These are phyloP conservation scores for Alauda arvensis DNA, from an alignment of 2,797 vertebrate genomes.

Conservation along the genomic window DNA sequence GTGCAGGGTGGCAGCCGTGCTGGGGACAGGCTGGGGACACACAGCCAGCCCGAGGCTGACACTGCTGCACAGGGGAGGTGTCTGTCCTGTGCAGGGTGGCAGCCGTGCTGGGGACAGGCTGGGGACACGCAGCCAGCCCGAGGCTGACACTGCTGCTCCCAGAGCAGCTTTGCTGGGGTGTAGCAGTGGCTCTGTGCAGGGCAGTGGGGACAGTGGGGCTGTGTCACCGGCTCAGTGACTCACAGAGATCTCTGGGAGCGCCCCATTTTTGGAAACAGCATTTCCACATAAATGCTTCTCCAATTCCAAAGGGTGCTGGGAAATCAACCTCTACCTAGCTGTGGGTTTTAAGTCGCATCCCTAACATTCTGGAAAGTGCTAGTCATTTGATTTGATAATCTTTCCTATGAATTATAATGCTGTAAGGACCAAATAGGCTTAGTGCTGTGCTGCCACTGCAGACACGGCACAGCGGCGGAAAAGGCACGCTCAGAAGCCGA, in stretches of 20 bases:
- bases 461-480: background rate
- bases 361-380: conserved; percentile 11
- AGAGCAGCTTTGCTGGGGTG: background rate
- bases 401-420: conserved; percentile 42
- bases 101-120: background rate
- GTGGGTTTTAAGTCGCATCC: conserved; percentile 41
- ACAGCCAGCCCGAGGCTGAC: background rate
- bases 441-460: conserved; percentile 43
- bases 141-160: background rate
- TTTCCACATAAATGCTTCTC: conserved; percentile 45
- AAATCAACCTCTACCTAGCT: conserved; percentile 38
- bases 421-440: conserved; percentile 49
- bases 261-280: conserved; percentile 1
- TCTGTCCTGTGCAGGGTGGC: background rate
- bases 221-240: background rate
- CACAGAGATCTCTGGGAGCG: background rate
- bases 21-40: background rate
- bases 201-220: background rate
- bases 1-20: background rate
- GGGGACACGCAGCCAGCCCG: background rate
- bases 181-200: background rate
- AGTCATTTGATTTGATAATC: conserved; percentile 43
- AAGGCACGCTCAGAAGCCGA: conserved; percentile 15
- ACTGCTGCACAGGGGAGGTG: conserved; percentile 6
- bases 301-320: conserved; percentile 21